A percentile compares a stretch with the other conserved stretches of the same genome.
Conservation (phyloP, 2,888 invertebrate species). For the Embidobia sp. region DNA sequence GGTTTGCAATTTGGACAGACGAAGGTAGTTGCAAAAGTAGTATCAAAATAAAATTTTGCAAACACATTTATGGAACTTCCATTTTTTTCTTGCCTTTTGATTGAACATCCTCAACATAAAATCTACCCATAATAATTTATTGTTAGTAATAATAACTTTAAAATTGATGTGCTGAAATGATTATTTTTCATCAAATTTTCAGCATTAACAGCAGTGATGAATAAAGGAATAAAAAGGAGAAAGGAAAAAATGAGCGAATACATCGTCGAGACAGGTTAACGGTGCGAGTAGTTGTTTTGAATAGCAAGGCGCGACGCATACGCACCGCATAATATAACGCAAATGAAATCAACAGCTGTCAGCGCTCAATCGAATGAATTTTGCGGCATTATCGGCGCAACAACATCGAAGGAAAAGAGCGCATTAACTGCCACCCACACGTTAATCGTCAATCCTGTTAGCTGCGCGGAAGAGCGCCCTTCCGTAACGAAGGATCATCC, state of each 20-base stretch:
- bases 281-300: conserved; percentile 47
- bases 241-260: conserved; percentile 11
- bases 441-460: conserved; percentile 77
- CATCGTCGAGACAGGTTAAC: conserved; percentile 50
- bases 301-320: conserved; percentile 44
- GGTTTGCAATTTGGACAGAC: too few species aligned
- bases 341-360: conserved; percentile 64
- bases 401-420: conserved; percentile 61
- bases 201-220: too few species aligned
- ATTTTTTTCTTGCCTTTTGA: too few species aligned
- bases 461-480: conserved; percentile 76
- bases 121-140: too few species aligned
- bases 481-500: conserved; percentile 79
- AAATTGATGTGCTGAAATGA: too few species aligned
- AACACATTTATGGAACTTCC: too few species aligned
- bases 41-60: too few species aligned
- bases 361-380: conserved; percentile 64
- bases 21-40: too few species aligned
- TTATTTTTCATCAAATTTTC: too few species aligned
- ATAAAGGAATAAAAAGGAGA: neutral
- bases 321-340: conserved; percentile 57
- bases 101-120: too few species aligned
- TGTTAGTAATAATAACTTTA: too few species aligned
- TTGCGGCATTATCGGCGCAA: conserved; percentile 58
- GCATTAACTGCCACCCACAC: conserved; percentile 69